phyloP scores from a whole-genome alignment of 2,888 invertebrate species.

The Drosophila parthenogenetica region DNA sequence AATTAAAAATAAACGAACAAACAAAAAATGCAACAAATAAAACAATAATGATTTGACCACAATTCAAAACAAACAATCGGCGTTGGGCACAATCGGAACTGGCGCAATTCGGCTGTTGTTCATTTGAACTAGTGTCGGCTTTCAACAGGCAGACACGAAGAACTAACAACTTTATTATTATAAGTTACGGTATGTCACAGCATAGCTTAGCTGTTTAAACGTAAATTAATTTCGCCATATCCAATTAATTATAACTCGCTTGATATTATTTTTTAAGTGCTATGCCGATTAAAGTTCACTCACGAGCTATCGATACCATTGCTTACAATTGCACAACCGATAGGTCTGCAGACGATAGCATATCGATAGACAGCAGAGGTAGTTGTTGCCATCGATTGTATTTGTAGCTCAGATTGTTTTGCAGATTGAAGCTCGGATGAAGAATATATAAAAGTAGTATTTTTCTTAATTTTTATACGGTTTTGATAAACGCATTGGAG shows the following conservation, averaged over 20 bases:
- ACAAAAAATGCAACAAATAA: slow-evolving; percentile 37
- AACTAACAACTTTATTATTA: no score
- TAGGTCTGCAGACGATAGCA: not conserved
- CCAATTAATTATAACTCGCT: no score
- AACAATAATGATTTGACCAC: slow-evolving; percentile 73
- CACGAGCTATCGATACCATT: slow-evolving; percentile 2
- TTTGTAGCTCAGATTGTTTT: slow-evolving; percentile 59
- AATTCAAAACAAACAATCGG: slow-evolving; percentile 26
- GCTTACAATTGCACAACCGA: not conserved
- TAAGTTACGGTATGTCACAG: no score
- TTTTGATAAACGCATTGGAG: slow-evolving; percentile 67
- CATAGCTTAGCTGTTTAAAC: no score
- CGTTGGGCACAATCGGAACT: no score
- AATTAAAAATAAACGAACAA: slow-evolving; percentile 67
- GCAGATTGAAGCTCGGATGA: slow-evolving; percentile 74
- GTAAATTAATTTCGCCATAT: no score
- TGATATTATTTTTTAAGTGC: no score
- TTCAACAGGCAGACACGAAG: no score
- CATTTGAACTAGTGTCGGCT: no score
- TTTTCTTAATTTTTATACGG: slow-evolving; percentile 59
- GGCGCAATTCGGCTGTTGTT: no score
- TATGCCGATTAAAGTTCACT: no score
- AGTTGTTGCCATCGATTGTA: slow-evolving; percentile 45
- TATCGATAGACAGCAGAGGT: not conserved
- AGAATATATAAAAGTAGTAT: slow-evolving; percentile 60